Evolutionary conservation across 2,797 vertebrate species (phyloP).

Genomic region (Cryptoprocta ferox): DNA sequence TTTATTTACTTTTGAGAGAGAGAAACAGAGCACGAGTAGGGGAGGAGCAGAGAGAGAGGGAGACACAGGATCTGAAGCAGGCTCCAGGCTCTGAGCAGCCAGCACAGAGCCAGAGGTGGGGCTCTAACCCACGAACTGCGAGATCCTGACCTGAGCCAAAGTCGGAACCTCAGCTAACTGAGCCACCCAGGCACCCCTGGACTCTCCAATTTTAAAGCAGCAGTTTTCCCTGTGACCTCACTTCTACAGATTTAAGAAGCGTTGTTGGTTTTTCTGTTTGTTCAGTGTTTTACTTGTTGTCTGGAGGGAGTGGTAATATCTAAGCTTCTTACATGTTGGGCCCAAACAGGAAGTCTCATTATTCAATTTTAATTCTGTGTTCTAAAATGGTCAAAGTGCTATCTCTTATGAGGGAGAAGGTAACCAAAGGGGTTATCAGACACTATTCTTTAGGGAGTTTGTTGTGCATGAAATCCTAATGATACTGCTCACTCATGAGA

Average conservation of each 20-base stretch:
- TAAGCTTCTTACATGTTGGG: not conserved
- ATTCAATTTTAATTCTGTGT: not conserved
- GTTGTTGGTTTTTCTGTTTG: not conserved
- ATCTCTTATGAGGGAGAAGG: not conserved
- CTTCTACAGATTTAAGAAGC: not conserved
- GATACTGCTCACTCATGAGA: not conserved
- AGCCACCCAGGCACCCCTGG: too few species aligned
- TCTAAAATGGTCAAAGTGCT: not conserved
- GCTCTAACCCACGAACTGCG: too few species aligned
- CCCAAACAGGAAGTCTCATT: not conserved
- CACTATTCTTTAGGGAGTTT: not conserved
- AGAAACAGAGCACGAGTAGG: too few species aligned
- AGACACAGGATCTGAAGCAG: too few species aligned
- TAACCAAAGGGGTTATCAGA: not conserved
- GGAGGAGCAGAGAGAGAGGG: too few species aligned
- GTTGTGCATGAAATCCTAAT: not conserved
- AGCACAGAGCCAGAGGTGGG: too few species aligned
- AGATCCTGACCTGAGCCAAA: too few species aligned
- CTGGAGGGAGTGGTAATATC: not conserved
- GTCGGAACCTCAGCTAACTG: too few species aligned
- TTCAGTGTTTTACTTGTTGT: not conserved
- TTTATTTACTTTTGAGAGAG: too few species aligned
- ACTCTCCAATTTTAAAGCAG: not conserved
- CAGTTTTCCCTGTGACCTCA: not conserved
- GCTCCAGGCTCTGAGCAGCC: too few species aligned